Conservation (phyloP, 1,140 invertebrate species). For the Caenorhabditis latens region DNA sequence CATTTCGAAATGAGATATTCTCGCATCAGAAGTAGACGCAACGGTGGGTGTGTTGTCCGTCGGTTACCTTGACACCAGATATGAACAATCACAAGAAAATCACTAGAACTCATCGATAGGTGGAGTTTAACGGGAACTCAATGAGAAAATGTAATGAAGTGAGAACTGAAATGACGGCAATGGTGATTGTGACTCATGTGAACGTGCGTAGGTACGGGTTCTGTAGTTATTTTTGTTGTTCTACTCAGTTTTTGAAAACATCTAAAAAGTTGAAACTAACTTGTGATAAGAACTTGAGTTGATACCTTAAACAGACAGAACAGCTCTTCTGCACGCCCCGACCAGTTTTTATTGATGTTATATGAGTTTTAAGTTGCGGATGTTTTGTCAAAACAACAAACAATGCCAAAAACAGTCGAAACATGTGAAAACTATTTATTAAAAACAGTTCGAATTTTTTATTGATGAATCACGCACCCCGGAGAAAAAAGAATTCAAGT, state of each 20-base stretch:
- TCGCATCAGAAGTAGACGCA: conserved; percentile 27
- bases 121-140: not conserved
- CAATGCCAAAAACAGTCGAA: too few relatives aligned
- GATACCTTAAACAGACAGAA: too few relatives aligned
- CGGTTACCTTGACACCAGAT: conserved; percentile 40
- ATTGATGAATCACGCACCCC: too few relatives aligned
- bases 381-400: too few relatives aligned
- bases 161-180: not conserved
- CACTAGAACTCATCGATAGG: not conserved
- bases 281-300: too few relatives aligned
- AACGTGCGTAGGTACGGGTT: not conserved
- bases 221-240: not conserved
- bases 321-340: too few relatives aligned
- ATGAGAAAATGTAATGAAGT: not conserved
- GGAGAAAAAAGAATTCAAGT: too few relatives aligned
- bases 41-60: conserved; percentile 10
- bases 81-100: conserved; percentile 13
- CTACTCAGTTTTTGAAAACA: not conserved
- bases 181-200: not conserved
- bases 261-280: not conserved
- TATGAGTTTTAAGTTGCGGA: too few relatives aligned
- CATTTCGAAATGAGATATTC: not conserved
- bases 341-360: too few relatives aligned
- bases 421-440: too few relatives aligned
- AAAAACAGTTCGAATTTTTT: too few relatives aligned